Evolutionary conservation across 2,888 invertebrate species (phyloP).

Genomic region (Tenthredo amoena): DNA sequence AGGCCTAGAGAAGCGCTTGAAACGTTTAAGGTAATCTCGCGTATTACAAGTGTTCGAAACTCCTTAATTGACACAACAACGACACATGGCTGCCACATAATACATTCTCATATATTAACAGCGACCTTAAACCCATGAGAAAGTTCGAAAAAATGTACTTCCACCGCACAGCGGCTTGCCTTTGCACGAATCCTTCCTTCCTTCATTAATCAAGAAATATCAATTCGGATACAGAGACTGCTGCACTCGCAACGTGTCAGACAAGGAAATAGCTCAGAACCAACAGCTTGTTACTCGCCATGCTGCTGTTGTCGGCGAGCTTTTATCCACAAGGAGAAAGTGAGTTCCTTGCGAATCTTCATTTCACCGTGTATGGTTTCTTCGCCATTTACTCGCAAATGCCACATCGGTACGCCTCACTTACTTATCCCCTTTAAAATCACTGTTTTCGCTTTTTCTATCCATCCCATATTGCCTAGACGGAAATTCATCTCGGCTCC

Average conservation of each 20-base stretch:
- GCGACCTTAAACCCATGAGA: conserved; percentile 11
- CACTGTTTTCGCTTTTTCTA: neutral
- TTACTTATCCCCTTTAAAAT: neutral
- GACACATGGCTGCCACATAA: neutral
- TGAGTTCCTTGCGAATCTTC: conserved; percentile 6
- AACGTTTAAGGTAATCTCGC: conserved; percentile 44
- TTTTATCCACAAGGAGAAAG: conserved; percentile 27
- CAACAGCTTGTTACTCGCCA: neutral
- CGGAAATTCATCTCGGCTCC: neutral
- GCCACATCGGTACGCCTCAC: neutral
- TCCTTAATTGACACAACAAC: conserved; percentile 40
- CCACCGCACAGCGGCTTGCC: neutral
- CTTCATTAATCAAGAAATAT: conserved; percentile 21
- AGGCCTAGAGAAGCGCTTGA: neutral
- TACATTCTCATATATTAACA: neutral
- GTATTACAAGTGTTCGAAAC: conserved; percentile 41
- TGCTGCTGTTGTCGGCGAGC: neutral
- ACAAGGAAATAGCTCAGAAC: neutral
- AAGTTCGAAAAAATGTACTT: conserved; percentile 15
- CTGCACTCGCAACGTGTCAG: neutral
- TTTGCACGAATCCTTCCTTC: neutral
- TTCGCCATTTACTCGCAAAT: neutral
- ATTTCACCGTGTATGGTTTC: neutral
- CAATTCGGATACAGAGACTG: conserved; percentile 8
- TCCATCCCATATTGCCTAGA: neutral